Evolutionary conservation across 1,140 invertebrate species (phyloP).

Genomic region (Scaptomyza hsui): DNA sequence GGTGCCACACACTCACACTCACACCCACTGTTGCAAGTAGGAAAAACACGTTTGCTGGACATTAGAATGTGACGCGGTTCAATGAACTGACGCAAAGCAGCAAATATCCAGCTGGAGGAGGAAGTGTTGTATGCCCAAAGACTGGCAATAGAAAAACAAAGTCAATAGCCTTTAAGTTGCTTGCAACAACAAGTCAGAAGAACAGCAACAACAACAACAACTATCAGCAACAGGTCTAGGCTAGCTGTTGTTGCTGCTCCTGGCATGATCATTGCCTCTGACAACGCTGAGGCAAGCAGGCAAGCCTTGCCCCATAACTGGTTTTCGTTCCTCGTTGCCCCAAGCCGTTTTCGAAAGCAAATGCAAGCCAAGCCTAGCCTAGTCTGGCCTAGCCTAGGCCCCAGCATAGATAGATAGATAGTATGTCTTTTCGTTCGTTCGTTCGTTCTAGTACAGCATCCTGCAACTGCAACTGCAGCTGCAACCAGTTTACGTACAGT

Average conservation of each 20-base stretch:
- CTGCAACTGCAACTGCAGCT: conserved; percentile 39
- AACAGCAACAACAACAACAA: conserved; percentile 21
- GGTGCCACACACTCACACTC: not conserved
- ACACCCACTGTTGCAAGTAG: conserved; percentile 52
- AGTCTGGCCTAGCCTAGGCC: conserved; percentile 22
- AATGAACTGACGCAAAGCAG: conserved; percentile 51
- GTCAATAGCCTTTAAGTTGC: conserved; percentile 69
- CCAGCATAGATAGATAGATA: conserved; percentile 74
- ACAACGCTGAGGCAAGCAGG: conserved; percentile 52
- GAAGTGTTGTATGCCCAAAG: conserved; percentile 58
- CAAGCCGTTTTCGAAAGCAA: not conserved
- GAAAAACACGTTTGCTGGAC: conserved; percentile 73
- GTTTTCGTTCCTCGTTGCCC: conserved; percentile 46
- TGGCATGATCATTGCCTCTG: conserved; percentile 63
- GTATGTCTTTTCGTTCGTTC: conserved; percentile 26
- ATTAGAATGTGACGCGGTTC: conserved; percentile 70
- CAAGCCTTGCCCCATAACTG: conserved; percentile 76
- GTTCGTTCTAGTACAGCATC: conserved; percentile 36
- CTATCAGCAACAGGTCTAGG: conserved; percentile 69
- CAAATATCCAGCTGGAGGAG: conserved; percentile 54
- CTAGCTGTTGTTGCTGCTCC: conserved; percentile 56
- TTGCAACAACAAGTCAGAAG: conserved; percentile 34
- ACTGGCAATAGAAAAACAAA: conserved; percentile 79
- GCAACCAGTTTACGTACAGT: conserved; percentile 81
- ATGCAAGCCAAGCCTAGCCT: conserved; percentile 4